phyloP scores from a whole-genome alignment of 2,888 invertebrate genomes.

The Leptinotarsa haldemani region DNA sequence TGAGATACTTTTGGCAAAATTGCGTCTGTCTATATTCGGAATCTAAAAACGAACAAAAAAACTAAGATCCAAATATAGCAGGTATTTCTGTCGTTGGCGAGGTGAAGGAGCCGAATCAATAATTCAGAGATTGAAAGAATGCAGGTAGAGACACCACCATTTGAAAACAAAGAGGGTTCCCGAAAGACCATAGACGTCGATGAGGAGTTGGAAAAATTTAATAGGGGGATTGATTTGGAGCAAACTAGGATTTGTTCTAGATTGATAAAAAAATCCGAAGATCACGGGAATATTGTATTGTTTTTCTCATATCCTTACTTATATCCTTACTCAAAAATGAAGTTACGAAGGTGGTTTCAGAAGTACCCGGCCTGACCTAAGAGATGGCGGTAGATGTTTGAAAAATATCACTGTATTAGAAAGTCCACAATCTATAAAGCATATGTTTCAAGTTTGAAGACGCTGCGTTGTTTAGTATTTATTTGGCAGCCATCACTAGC shows the following conservation, averaged over 20 bases:
- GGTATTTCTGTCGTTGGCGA: constrained; percentile 41
- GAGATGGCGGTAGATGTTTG: too few relatives aligned
- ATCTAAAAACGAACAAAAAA: constrained; percentile 36
- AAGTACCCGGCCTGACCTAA: too few relatives aligned
- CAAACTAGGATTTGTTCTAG: not conserved
- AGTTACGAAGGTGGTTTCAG: too few relatives aligned
- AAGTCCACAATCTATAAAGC: too few relatives aligned
- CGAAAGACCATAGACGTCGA: constrained; percentile 9
- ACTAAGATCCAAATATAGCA: constrained; percentile 30
- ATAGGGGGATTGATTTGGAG: not conserved
- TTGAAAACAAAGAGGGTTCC: constrained; percentile 8
- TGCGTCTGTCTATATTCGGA: constrained; percentile 31
- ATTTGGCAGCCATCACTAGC: too few relatives aligned
- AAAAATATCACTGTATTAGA: too few relatives aligned
- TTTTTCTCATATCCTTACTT: too few relatives aligned
- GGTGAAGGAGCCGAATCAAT: constrained; percentile 32
- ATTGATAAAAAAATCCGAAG: too few relatives aligned
- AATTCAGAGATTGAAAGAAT: constrained; percentile 34
- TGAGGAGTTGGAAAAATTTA: not conserved
- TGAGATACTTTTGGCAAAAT: constrained; percentile 39
- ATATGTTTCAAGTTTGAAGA: too few relatives aligned
- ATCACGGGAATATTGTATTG: too few relatives aligned
- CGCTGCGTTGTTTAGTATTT: too few relatives aligned
- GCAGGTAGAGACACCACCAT: constrained; percentile 30
- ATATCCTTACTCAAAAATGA: too few relatives aligned